phyloP scores from a whole-genome alignment of 1,140 invertebrate genomes.

The Drosophila kikkawai region DNA sequence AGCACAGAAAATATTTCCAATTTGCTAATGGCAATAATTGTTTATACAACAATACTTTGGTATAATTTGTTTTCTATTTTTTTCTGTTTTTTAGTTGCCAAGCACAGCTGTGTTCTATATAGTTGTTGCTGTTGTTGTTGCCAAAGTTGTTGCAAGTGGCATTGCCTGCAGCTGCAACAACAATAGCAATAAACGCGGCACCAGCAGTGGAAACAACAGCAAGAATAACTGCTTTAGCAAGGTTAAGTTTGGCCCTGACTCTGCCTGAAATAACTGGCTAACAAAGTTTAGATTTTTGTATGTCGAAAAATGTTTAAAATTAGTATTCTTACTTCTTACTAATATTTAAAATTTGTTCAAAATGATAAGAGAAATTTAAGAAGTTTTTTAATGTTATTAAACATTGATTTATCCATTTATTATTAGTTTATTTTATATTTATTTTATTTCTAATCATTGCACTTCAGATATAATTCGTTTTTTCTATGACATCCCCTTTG shows the following conservation, averaged over 20 bases:
- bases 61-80: conserved; percentile 40
- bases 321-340: no score
- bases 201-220: conserved; percentile 44
- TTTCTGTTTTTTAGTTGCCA: background rate
- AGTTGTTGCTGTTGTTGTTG: conserved; percentile 61
- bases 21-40: conserved; percentile 77
- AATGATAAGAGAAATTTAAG: no score
- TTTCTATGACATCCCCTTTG: background rate
- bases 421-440: background rate
- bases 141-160: conserved; percentile 53
- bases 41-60: conserved; percentile 50
- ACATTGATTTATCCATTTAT: background rate
- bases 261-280: conserved; percentile 44
- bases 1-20: conserved; percentile 60
- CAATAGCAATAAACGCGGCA: conserved; percentile 51
- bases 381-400: background rate
- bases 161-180: conserved; percentile 70
- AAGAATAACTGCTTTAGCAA: conserved; percentile 57
- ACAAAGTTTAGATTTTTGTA: conserved; percentile 6
- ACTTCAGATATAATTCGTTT: background rate
- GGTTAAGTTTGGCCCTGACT: conserved; percentile 69
- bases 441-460: background rate
- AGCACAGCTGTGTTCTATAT: conserved; percentile 77
- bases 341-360: no score
- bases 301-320: background rate